Conservation (phyloP, 2,113 vertebrate genomes). For the Melanerpes formicivorus region DNA sequence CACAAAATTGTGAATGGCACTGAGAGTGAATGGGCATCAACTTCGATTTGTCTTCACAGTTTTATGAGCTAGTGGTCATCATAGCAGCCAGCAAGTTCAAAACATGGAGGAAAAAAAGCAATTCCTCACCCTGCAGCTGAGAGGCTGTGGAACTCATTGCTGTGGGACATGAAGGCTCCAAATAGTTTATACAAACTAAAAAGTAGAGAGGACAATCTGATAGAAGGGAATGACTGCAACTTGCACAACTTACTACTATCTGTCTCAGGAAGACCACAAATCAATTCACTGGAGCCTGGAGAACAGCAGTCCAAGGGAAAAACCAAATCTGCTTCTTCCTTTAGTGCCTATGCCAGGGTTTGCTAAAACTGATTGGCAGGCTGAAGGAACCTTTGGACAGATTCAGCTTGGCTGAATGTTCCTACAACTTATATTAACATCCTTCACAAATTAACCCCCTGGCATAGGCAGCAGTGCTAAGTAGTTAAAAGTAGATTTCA, state of each 20-base stretch:
- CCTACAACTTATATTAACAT: neutral
- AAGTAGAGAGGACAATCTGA: neutral
- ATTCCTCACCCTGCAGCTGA: neutral
- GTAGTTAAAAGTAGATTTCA: neutral
- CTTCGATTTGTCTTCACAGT: neutral
- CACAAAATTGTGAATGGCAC: neutral
- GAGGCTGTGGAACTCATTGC: neutral
- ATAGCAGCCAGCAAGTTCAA: neutral
- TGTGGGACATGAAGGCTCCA: accelerated
- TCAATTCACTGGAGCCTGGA: neutral
- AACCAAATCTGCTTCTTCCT: neutral
- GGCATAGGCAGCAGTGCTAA: neutral
- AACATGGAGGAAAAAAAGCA: neutral
- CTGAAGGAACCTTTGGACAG: neutral
- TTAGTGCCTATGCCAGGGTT: accelerated
- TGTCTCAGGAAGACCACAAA: neutral
- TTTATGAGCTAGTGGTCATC: neutral
- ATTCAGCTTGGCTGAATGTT: neutral
- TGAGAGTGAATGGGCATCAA: neutral
- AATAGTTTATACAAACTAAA: neutral
- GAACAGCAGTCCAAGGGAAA: neutral
- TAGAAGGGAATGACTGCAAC: neutral
- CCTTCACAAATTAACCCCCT: neutral
- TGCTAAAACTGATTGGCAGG: neutral
- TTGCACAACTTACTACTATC: neutral